phyloP scores from a whole-genome alignment of 2,888 invertebrate genomes.

The Hirudinaria manillensis region DNA sequence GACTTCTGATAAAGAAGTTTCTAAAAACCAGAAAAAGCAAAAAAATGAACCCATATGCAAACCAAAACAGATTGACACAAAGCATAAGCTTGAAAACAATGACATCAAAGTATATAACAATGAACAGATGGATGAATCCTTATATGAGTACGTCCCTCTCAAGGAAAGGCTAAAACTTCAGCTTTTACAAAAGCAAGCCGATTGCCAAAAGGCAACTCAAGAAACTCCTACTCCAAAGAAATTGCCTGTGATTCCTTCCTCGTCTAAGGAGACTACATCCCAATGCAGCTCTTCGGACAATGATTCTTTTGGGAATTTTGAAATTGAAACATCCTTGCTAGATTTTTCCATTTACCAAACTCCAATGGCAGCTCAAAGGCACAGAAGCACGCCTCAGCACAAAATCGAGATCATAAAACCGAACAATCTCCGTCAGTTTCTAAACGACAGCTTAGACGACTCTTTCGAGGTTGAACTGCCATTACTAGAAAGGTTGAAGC shows the following conservation, averaged over 20 bases:
- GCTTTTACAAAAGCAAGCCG: background rate
- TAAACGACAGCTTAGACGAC: background rate
- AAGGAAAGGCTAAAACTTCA: background rate
- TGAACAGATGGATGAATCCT: no score
- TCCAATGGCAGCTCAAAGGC: no score
- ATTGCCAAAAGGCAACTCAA: background rate
- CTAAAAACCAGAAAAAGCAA: no score
- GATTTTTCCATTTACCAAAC: background rate
- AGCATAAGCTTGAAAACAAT: no score
- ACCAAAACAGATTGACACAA: no score
- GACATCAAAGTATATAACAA: no score
- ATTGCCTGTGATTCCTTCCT: no score
- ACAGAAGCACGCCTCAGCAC: background rate
- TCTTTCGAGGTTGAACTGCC: background rate
- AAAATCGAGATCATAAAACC: background rate
- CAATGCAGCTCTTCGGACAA: background rate
- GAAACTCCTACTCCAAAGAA: background rate
- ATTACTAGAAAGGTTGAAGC: background rate
- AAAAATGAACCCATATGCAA: no score
- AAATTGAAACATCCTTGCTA: conserved; percentile 20
- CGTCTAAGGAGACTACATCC: background rate
- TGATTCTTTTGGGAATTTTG: conserved; percentile 17
- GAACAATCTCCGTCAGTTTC: background rate
- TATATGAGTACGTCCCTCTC: background rate
- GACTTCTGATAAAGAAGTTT: no score